Evolutionary conservation across 1,140 invertebrate species (phyloP), one percentile per base, ranked within the genome.

Genomic region (Nasonia vitripennis): DNA sequence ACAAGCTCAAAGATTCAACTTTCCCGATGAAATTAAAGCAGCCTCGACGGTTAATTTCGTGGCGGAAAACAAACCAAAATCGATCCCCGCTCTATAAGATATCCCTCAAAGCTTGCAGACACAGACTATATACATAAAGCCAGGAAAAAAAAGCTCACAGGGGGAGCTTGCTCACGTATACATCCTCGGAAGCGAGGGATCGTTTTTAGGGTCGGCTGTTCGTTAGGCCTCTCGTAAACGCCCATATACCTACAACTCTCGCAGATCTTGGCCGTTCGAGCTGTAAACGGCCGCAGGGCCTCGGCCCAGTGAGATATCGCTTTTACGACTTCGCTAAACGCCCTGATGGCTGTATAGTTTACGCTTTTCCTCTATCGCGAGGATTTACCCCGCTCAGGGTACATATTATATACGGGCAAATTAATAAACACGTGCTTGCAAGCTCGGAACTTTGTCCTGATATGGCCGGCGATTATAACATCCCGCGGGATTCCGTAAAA

Each of bases 281-380:
- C 27, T 34, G 37, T 41, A 75, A 10, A 75, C 74, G 41, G 41
- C 14, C n/a, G 27, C 5, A 71, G 23, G 10, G 27, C 68, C 41
- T 27, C 34, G 74, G 9, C 34, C 74, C 27, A 41, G 3, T 75
- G 74, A 75, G 74, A 75, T 75, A 75, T 75, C 34, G 34, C 75
- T 78, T 55, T 78, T 78, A 55, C 23, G 48, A 78, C 41, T 51
- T 78, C n/a, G 75, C 48, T 78, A 55, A 78, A 51, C 75, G 75
- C 27, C 27, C 10, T 27, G 27, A 27, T 27, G 70, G 27, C 11
- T 34, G 17, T 31, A 73, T 31, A 20, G 23, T 71, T 14, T 23
- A 71, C 68, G 68, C 6, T 70, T 20, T 31, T 27, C 17, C 27
- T 70, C 10, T 23, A 27, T 71, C 2, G 12, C 48, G 48, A 51